phyloP scores from a whole-genome alignment of 2,888 invertebrate species.

The Halocaridina rubra region DNA sequence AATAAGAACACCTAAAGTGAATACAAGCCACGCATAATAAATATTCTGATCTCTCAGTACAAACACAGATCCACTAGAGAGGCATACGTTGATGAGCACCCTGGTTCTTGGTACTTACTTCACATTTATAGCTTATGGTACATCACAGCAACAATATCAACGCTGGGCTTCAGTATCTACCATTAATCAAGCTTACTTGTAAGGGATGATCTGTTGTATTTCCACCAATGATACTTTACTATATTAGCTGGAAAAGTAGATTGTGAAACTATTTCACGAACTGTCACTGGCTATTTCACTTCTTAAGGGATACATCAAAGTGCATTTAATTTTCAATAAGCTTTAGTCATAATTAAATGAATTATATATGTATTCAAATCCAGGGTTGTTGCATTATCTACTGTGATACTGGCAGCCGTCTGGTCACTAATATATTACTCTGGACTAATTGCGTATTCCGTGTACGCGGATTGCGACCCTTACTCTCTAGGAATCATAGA shows the following conservation, averaged over 20 bases:
- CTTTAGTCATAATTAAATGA: too few relatives aligned
- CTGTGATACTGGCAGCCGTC: background rate
- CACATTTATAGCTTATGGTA: background rate
- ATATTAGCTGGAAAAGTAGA: too few relatives aligned
- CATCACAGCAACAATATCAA: slow-evolving; percentile 27
- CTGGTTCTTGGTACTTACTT: slow-evolving; percentile 17
- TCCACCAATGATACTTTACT: too few relatives aligned
- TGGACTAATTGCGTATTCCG: slow-evolving; percentile 27
- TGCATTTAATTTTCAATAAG: too few relatives aligned
- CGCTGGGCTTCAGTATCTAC: slow-evolving; percentile 29
- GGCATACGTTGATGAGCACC: slow-evolving; percentile 36
- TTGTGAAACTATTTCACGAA: too few relatives aligned
- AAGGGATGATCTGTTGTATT: too few relatives aligned
- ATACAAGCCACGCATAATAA: too few relatives aligned
- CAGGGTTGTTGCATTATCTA: background rate
- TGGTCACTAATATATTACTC: slow-evolving; percentile 39
- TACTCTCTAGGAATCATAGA: background rate
- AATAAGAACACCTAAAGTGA: too few relatives aligned
- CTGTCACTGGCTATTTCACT: too few relatives aligned
- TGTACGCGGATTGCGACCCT: slow-evolving; percentile 43
- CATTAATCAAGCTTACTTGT: slow-evolving; percentile 24
- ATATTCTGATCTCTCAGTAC: too few relatives aligned
- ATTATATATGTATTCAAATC: too few relatives aligned
- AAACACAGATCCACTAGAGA: slow-evolving; percentile 22
- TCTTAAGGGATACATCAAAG: too few relatives aligned